phyloP scores from a whole-genome alignment of 2,888 invertebrate genomes.

The Heliconius erato region DNA sequence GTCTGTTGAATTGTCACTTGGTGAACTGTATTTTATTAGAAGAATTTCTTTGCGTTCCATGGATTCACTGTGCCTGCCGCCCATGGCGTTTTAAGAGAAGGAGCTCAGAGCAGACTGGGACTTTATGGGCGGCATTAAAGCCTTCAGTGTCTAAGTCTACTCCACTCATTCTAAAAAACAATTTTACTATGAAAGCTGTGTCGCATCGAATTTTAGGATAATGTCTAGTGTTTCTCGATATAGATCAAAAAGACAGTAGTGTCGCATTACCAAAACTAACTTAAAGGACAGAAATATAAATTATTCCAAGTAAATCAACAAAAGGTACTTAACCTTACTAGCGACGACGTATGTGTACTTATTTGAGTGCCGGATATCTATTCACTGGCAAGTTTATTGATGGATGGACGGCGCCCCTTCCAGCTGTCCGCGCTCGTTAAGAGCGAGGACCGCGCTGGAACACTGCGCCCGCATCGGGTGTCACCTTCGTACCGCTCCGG shows the following conservation, averaged over 20 bases:
- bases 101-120: too few species aligned
- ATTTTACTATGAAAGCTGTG: too few species aligned
- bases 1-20: too few species aligned
- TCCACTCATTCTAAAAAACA: too few species aligned
- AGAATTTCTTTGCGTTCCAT: too few species aligned
- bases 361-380: conserved; percentile 59
- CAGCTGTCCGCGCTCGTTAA: conserved; percentile 47
- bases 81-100: too few species aligned
- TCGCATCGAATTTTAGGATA: too few species aligned
- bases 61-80: too few species aligned
- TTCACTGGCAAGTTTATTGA: conserved; percentile 60
- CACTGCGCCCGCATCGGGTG: conserved; percentile 39
- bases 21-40: too few species aligned
- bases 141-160: too few species aligned
- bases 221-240: too few species aligned
- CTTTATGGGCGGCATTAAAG: background rate
- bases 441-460: conserved; percentile 34
- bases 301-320: conserved; percentile 22
- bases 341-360: conserved; percentile 46
- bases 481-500: conserved; percentile 14
- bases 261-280: background rate
- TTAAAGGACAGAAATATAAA: background rate
- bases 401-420: conserved; percentile 57
- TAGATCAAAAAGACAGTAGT: background rate
- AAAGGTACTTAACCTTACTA: conserved; percentile 33